Evolutionary conservation across 2,113 vertebrate genomes (phyloP).

Genomic region (Illadopsis cleaveri): DNA sequence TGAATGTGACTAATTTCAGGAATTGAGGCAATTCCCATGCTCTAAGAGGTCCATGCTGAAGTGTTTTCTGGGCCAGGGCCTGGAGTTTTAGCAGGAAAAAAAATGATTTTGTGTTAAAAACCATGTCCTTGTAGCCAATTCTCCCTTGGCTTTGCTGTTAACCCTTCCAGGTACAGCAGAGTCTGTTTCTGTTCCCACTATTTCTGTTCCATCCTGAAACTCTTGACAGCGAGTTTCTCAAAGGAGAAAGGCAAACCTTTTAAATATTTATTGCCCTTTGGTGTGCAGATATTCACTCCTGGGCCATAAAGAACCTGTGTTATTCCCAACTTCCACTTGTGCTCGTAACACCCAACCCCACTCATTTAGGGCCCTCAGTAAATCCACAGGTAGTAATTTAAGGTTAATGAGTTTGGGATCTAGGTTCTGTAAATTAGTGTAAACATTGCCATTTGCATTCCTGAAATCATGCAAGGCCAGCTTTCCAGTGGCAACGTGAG

Average conservation of each 20-base stretch:
- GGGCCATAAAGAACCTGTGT: neutral
- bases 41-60: neutral
- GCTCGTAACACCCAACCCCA: neutral
- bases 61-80: neutral
- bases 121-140: neutral
- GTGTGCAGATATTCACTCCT: neutral
- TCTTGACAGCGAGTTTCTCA: neutral
- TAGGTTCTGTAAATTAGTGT: neutral
- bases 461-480: neutral
- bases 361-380: neutral
- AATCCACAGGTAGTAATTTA: neutral
- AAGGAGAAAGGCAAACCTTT: neutral
- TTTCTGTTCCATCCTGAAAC: neutral
- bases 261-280: neutral
- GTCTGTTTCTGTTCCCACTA: neutral
- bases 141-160: neutral
- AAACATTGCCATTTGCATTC: neutral
- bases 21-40: neutral
- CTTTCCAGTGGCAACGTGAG: neutral
- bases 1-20: neutral
- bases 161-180: neutral
- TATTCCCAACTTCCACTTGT: neutral
- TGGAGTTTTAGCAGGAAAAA: neutral
- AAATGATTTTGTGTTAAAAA: neutral
- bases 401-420: constrained; percentile 2